Evolutionary conservation across 2,888 invertebrate genomes (phyloP), one percentile per base, ranked within the genome.

Genomic region (Agrochola lychnidis): DNA sequence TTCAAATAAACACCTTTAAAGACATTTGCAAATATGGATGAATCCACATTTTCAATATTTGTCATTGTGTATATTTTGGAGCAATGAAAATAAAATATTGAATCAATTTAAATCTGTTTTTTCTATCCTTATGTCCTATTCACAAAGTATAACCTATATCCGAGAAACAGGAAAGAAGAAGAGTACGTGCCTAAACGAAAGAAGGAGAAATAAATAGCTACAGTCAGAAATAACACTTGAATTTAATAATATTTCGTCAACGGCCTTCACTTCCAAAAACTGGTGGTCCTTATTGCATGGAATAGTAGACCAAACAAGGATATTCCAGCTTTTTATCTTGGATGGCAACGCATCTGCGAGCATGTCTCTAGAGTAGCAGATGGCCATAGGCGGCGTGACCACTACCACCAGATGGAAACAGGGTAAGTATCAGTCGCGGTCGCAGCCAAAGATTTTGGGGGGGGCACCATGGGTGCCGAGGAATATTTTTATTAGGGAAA

Each of bases 41-140:
- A 90, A 93, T 92, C 93, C 94, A 94, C 91, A 92, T 94, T 94
- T 94, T 92, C 94, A 92, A 93, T 95, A 93, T 92, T 94, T 94
- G 95, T 96, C 96, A 93, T 95, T 96, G 95, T 96, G 96, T 96
- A 96, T 96, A 96, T 96, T 96, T 96, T 96, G 96, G 93, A 96
- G 93, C 95, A 95, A 96, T 96, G 95, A 92, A 95, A 96, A 95
- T 96, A 95, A 96, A 96, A 96, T 95, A 95, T 94, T 95, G 94
- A 96, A 94, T 93, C 94, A 95, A 95, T 93, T 92, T 91, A 91
- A 81, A 68, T 48, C 80, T 88, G 80, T 83, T 91, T 91, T 45
- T 67, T 77, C 1, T 77, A n/a, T 22, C 64, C 74, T 66, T 25
- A 51, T 22, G 2, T 30, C 53, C 45, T 67, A 62, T 61, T n/a